Evolutionary conservation across 2,888 invertebrate genomes (phyloP).

Genomic region (Patella caerulea): DNA sequence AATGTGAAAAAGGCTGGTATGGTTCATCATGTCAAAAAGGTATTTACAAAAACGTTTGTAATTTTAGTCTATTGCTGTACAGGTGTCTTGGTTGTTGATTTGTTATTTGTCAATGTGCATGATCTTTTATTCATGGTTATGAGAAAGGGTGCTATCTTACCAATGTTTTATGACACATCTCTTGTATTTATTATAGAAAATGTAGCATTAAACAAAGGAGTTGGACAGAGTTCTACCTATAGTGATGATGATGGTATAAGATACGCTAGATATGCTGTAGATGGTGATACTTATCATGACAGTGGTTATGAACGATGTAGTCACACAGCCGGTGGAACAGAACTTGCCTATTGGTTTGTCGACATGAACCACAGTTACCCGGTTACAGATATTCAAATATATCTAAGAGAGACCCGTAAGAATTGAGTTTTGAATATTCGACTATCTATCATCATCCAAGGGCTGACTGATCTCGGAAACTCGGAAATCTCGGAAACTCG

Average conservation of each 20-base stretch:
- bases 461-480: too few species aligned
- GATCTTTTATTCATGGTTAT: too few species aligned
- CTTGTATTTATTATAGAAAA: background rate
- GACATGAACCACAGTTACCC: background rate
- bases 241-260: background rate
- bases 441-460: too few species aligned
- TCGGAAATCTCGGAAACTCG: too few species aligned
- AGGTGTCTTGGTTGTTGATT: too few species aligned
- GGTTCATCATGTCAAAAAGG: slow-evolving; percentile 4
- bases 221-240: slow-evolving; percentile 1
- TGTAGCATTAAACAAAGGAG: background rate
- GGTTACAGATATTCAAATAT: background rate
- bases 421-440: background rate
- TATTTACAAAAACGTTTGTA: background rate
- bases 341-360: background rate
- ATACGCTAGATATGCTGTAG: background rate
- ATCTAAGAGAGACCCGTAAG: background rate
- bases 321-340: background rate
- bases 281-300: background rate
- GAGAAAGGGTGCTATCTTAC: too few species aligned
- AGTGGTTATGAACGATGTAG: background rate
- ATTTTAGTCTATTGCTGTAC: too few species aligned
- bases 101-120: too few species aligned
- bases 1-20: background rate
- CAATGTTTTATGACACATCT: too few species aligned